These are phyloP conservation scores for Melanotaenia trifasciata DNA, from an alignment of 2,797 vertebrate genomes.

Conservation along the genomic window DNA sequence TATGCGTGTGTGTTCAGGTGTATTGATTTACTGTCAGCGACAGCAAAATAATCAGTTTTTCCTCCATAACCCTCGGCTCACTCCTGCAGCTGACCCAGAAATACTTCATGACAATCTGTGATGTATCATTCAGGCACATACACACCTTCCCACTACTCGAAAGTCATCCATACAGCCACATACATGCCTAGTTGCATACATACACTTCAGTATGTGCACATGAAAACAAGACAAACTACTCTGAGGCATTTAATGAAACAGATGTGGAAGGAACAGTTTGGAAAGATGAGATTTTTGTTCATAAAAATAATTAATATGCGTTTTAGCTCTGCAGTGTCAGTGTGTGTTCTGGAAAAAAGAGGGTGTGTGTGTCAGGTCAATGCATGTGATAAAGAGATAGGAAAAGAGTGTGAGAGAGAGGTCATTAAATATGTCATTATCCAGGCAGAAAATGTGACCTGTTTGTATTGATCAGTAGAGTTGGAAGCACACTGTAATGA, in stretches of 20 bases:
- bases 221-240: constrained; percentile 4
- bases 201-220: not conserved
- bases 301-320: constrained; percentile 14
- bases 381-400: constrained; percentile 33
- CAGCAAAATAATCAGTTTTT: constrained; percentile 58
- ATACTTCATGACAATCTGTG: constrained; percentile 27
- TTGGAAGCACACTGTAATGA: constrained; percentile 43
- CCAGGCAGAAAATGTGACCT: constrained; percentile 54
- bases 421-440: constrained; percentile 66
- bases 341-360: not conserved
- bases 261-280: not conserved
- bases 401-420: constrained; percentile 7
- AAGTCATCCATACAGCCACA: constrained; percentile 2
- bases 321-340: not conserved
- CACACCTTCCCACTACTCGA: not conserved
- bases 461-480: constrained; percentile 50
- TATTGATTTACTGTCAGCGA: constrained; percentile 63
- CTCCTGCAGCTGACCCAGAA: constrained; percentile 38
- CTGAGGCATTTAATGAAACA: constrained; percentile 31
- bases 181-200: not conserved
- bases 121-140: constrained; percentile 20
- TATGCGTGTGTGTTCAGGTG: constrained; percentile 6
- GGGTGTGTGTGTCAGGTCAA: constrained; percentile 12
- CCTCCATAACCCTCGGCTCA: constrained; percentile 26
- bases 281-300: constrained; percentile 5